These are phyloP conservation scores for Pogonus chalceus DNA, from an alignment of 1,140 invertebrate species.

Conservation along the genomic window DNA sequence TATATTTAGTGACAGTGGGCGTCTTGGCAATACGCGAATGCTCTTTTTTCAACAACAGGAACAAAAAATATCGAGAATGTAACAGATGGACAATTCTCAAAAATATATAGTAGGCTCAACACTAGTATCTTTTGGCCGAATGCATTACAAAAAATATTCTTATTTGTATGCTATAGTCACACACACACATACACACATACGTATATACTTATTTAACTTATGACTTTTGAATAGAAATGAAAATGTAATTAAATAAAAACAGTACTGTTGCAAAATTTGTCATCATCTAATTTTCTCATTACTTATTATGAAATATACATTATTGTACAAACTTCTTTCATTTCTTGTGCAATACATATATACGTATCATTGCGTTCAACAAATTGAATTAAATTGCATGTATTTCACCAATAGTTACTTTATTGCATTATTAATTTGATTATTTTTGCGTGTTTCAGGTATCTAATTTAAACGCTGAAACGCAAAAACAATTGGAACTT, in stretches of 20 bases:
- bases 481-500: constrained; percentile 30
- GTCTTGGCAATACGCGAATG: constrained; percentile 35
- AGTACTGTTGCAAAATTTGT: background rate
- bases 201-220: background rate
- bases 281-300: background rate
- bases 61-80: constrained; percentile 28
- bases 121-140: no score
- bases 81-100: constrained; percentile 34
- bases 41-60: constrained; percentile 18
- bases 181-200: background rate
- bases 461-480: constrained; percentile 33
- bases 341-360: no score
- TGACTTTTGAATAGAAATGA: background rate
- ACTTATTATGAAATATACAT: background rate
- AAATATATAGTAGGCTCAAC: constrained; percentile 17
- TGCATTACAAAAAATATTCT: background rate
- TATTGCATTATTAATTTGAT: no score
- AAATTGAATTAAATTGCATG: no score
- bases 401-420: no score
- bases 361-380: no score
- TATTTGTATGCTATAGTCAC: background rate
- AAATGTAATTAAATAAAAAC: background rate
- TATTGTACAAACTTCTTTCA: no score
- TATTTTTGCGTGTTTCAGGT: no score
- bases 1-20: constrained; percentile 36